Evolutionary conservation across 2,113 vertebrate genomes (phyloP).

Genomic region (Boleophthalmus pectinirostris): DNA sequence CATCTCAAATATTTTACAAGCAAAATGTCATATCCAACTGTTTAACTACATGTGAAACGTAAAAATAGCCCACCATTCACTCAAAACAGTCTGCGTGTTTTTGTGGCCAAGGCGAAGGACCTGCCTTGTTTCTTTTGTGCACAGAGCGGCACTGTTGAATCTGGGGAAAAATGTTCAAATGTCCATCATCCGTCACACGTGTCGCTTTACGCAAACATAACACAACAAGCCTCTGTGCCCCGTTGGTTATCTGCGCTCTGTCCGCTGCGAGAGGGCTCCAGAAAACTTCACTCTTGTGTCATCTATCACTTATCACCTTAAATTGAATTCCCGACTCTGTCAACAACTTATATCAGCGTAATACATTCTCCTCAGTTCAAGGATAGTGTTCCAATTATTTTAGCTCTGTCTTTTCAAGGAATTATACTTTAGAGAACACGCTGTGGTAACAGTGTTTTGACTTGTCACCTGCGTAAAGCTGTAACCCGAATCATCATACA

Average conservation of each 20-base stretch:
- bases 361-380: background rate
- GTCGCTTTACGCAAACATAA: slow-evolving; percentile 36
- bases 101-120: background rate
- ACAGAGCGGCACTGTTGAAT: slow-evolving; percentile 67
- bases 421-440: slow-evolving; percentile 1
- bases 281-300: slow-evolving; percentile 39
- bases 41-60: background rate
- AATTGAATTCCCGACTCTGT: background rate
- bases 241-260: slow-evolving; percentile 28
- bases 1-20: background rate
- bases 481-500: slow-evolving; percentile 23
- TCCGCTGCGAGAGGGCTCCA: slow-evolving; percentile 22
- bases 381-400: background rate
- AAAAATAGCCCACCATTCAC: background rate
- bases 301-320: background rate
- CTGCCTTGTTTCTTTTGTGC: slow-evolving; percentile 33
- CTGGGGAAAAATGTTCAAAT: slow-evolving; percentile 42
- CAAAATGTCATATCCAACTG: background rate
- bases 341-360: background rate
- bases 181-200: slow-evolving; percentile 56
- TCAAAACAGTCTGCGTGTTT: slow-evolving; percentile 15
- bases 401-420: background rate
- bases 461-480: slow-evolving; percentile 31
- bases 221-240: slow-evolving; percentile 35
- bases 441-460: background rate